Evolutionary conservation across 2,888 invertebrate species (phyloP), one percentile per base, ranked within the genome.

Genomic region (Lasiommata megera): DNA sequence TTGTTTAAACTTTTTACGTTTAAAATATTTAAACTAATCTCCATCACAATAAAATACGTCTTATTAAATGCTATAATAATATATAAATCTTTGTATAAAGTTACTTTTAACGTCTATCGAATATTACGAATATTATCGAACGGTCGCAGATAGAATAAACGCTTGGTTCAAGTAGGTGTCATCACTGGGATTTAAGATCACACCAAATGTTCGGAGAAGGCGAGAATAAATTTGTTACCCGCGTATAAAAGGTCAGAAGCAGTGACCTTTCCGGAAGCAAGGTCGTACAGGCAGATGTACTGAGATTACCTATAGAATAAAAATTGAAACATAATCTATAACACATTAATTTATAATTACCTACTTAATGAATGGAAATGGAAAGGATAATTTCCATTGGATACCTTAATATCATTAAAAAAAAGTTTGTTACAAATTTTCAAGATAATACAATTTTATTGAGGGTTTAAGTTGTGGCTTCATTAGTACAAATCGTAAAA

Each of bases 211-310:
- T 62, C 61, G 59, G 62, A 65, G 60, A 63, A 65, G 64, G 63
- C 69, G 64, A 68, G 71, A 68, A 70, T 70, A 67, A 76, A 80
- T 81, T 78, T 73, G 70, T 76, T 70, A 63, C 71, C 65, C 69
- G 48, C 64, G 59, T 54, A 56, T 62, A 59, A 79, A 79, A 86
- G 84, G 87, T 83, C 81, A 73, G 60, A 50, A 60, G 58, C 59
- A 60, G 60, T 73, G 84, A 84, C 87, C 87, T 88, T 81, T 83
- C 69, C 77, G 74, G 82, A 81, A 80, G 80, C 85, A 74, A 88
- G 88, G 88, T 67, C 78, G 14, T 3, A 37, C 29, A 52, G 52
- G 52, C 52, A 8, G 51, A 28, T 46, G 18, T 18, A 36, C n/a
- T 34, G 46, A 31, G 29, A 31, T 16, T 5, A 29, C 31, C 14